A percentile compares a stretch with the other conserved stretches of the same genome.
Evolutionary conservation across 1,140 invertebrate genomes (phyloP).

Genomic region (Temnothorax curvispinosus): DNA sequence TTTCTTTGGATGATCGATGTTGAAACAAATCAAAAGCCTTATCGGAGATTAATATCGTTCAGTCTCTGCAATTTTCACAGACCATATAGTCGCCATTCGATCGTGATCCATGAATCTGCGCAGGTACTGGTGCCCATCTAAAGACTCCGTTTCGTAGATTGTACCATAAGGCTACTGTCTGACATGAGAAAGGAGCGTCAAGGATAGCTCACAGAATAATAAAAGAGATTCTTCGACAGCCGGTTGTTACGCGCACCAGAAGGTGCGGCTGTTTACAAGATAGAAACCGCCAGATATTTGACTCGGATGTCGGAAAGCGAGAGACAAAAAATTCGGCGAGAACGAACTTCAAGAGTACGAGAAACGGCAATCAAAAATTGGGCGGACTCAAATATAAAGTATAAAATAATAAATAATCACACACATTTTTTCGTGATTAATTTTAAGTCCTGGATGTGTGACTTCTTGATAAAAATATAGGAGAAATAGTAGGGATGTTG

Average conservation of each 20-base stretch:
- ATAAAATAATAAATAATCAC: neutral
- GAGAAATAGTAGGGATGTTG: neutral
- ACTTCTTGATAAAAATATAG: neutral
- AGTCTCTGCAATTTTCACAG: neutral
- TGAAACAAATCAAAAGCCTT: constrained; percentile 39
- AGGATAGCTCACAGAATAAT: constrained; percentile 40
- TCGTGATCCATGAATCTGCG: constrained; percentile 61
- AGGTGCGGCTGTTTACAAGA: constrained; percentile 51
- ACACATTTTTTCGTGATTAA: neutral
- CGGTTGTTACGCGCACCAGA: constrained; percentile 61
- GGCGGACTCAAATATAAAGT: neutral
- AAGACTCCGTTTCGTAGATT: constrained; percentile 62
- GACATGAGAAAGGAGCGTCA: constrained; percentile 28
- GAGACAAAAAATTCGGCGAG: neutral
- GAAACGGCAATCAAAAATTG: neutral
- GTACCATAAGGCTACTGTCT: constrained; percentile 64
- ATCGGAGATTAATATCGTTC: constrained; percentile 59
- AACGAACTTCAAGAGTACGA: neutral
- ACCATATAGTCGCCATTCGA: constrained; percentile 56
- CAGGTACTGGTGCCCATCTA: constrained; percentile 18
- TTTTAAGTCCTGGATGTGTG: neutral
- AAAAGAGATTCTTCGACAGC: constrained; percentile 52
- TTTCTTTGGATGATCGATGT: neutral
- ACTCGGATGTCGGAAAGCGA: neutral
- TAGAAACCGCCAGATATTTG: constrained; percentile 36